Percentiles rank a stretch among this genome's conserved stretches.
Conservation (phyloP, 2,113 vertebrate species). For the Cinclus mexicanus region DNA sequence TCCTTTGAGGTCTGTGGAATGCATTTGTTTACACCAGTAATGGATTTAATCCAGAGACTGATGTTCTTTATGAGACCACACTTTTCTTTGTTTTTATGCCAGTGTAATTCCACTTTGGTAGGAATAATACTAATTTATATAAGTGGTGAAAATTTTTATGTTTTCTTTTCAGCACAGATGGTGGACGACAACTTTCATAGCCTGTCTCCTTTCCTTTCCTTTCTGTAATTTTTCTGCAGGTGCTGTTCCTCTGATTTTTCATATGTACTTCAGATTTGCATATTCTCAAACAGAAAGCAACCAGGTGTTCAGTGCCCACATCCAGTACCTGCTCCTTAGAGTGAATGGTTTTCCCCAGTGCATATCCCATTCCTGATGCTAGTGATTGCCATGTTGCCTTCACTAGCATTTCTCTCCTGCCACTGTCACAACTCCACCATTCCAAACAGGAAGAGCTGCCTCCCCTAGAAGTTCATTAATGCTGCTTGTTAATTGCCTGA, state of each 20-base stretch:
- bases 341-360: neutral
- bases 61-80: slow-evolving; percentile 3
- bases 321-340: neutral
- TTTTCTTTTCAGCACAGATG: neutral
- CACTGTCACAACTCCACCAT: neutral
- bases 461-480: neutral
- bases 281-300: neutral
- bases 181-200: neutral
- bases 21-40: slow-evolving; percentile 2
- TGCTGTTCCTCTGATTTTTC: neutral
- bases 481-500: neutral
- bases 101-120: neutral
- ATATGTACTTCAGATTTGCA: neutral
- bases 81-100: slow-evolving; percentile 30
- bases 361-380: neutral
- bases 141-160: neutral
- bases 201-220: neutral
- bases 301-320: neutral
- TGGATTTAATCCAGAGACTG: neutral
- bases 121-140: slow-evolving; percentile 1
- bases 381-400: neutral
- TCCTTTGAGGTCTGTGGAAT: slow-evolving; percentile 27
- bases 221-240: neutral
- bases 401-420: neutral
- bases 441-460: neutral